A percentile compares a stretch with the other conserved stretches of the same genome.
Evolutionary conservation across 1,140 invertebrate genomes (phyloP).

Genomic region (Zaprionus tsacasi): DNA sequence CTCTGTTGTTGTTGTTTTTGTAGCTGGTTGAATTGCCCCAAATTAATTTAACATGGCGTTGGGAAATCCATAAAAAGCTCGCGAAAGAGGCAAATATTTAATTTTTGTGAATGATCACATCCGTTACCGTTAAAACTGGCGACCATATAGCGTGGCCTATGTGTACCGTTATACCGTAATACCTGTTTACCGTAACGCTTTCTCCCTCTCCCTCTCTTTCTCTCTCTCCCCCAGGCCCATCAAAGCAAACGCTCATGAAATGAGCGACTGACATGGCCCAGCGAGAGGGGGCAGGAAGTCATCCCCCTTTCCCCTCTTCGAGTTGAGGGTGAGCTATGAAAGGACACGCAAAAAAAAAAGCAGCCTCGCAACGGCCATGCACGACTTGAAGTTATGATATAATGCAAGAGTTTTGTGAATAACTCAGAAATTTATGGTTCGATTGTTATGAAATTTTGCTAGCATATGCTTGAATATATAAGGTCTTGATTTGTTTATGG

Average conservation of each 20-base stretch:
- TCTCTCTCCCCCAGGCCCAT: background rate
- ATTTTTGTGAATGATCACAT: constrained; percentile 73
- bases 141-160: background rate
- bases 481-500: background rate
- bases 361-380: background rate
- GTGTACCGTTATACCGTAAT: constrained; percentile 31
- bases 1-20: constrained; percentile 12
- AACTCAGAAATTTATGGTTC: background rate
- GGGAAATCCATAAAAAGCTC: constrained; percentile 27
- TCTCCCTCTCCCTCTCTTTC: constrained; percentile 9
- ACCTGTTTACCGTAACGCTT: constrained; percentile 56
- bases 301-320: background rate
- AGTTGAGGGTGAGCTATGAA: background rate
- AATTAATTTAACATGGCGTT: constrained; percentile 50
- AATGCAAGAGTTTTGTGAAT: background rate
- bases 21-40: constrained; percentile 44
- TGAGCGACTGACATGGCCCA: constrained; percentile 53
- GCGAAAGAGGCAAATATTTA: constrained; percentile 66
- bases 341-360: constrained; percentile 14
- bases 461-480: background rate
- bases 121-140: constrained; percentile 38
- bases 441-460: background rate
- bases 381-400: constrained; percentile 3
- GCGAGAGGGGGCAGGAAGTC: background rate
- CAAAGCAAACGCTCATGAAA: constrained; percentile 49